Percentiles rank a stretch among this genome's conserved stretches.
Evolutionary conservation across 2,797 vertebrate genomes (phyloP).

Genomic region (Poecilia wingei): DNA sequence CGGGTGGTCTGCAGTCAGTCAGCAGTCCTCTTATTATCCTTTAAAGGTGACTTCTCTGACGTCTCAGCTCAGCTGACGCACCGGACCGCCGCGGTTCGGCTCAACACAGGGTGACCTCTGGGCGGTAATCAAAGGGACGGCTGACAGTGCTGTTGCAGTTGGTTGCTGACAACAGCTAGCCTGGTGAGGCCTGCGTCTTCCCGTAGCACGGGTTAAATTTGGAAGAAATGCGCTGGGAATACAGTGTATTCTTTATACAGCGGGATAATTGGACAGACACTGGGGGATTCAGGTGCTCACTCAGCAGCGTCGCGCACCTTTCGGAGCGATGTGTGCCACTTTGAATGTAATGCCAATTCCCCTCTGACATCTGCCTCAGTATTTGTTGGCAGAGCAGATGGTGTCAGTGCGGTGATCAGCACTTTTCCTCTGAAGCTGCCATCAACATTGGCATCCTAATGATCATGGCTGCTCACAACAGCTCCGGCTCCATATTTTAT

Average conservation of each 20-base stretch:
- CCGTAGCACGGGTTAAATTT: slow-evolving; percentile 45
- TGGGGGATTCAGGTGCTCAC: slow-evolving; percentile 55
- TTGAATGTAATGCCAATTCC: slow-evolving; percentile 53
- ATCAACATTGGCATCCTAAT: slow-evolving; percentile 51
- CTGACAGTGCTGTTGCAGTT: slow-evolving; percentile 56
- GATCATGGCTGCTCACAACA: slow-evolving; percentile 52
- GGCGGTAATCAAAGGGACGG: slow-evolving; percentile 67
- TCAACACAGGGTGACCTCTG: slow-evolving; percentile 64
- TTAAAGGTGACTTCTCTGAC: slow-evolving; percentile 76
- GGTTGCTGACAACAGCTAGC: slow-evolving; percentile 64
- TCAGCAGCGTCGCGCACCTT: slow-evolving; percentile 61
- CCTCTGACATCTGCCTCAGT: slow-evolving; percentile 46
- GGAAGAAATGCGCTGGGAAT: slow-evolving; percentile 28
- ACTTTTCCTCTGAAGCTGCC: slow-evolving; percentile 52
- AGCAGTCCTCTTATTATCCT: slow-evolving; percentile 72
- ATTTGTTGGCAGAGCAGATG: slow-evolving; percentile 63
- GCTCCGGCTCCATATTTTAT: slow-evolving; percentile 33
- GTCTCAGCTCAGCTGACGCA: slow-evolving; percentile 37
- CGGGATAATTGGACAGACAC: slow-evolving; percentile 64
- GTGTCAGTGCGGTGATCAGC: slow-evolving; percentile 63
- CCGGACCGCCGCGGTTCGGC: slow-evolving; percentile 47
- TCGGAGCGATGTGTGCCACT: slow-evolving; percentile 40
- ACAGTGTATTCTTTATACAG: slow-evolving; percentile 27
- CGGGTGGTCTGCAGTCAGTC: slow-evolving; percentile 69
- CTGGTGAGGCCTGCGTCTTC: slow-evolving; percentile 8